These are phyloP conservation scores for Pachyuromys duprasi DNA, from an alignment of 2,797 vertebrate genomes.

Conservation along the genomic window DNA sequence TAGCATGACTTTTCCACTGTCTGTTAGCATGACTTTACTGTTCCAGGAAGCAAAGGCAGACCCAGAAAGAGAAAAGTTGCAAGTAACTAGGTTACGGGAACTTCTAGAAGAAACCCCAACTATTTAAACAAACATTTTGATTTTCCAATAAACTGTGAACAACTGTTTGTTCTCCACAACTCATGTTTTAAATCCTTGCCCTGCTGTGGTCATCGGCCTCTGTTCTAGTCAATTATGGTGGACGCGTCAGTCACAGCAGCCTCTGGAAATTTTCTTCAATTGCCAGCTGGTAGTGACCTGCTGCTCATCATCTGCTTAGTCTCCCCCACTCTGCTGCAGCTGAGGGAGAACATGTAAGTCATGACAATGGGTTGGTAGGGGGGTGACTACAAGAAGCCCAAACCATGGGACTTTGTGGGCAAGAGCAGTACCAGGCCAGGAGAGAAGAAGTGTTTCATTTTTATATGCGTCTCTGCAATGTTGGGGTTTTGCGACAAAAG, in stretches of 20 bases:
- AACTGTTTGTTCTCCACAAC: neutral
- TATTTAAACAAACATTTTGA: conserved; percentile 23
- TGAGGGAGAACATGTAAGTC: neutral
- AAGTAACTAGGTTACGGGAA: neutral
- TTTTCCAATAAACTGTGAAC: conserved; percentile 21
- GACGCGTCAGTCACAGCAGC: neutral
- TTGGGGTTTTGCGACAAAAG: neutral
- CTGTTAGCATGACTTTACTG: neutral
- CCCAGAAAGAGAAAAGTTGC: conserved; percentile 12
- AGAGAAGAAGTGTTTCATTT: neutral
- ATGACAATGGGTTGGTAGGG: neutral
- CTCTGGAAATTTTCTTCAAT: neutral
- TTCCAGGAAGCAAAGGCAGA: conserved; percentile 47
- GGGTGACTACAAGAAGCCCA: neutral
- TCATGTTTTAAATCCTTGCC: neutral
- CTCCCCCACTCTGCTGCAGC: neutral
- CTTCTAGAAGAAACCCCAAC: neutral
- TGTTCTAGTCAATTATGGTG: neutral
- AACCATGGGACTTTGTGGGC: neutral
- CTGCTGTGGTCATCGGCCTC: neutral
- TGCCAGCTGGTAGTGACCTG: neutral
- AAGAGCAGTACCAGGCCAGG: neutral
- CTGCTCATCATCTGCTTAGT: neutral
- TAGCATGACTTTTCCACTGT: neutral
- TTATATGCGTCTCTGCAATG: neutral